Evolutionary conservation across 2,113 vertebrate genomes (phyloP).

Genomic region (Laticauda colubrina): DNA sequence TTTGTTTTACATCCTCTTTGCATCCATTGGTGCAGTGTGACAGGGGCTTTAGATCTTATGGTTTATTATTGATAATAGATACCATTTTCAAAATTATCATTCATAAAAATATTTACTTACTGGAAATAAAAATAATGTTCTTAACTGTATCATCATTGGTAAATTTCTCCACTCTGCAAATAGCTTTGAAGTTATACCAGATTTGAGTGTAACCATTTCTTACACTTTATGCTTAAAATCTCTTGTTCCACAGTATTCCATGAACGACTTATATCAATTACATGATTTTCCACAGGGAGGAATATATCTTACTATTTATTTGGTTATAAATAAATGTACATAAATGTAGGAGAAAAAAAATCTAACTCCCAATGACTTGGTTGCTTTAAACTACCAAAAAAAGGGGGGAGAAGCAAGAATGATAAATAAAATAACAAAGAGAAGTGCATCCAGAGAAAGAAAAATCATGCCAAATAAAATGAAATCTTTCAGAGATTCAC

Average conservation of each 20-base stretch:
- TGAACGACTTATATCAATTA: background rate
- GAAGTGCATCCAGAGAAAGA: background rate
- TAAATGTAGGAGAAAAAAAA: background rate
- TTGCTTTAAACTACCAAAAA: background rate
- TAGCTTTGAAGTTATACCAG: background rate
- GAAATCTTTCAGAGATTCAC: background rate
- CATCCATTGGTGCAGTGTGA: no score
- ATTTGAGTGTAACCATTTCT: background rate
- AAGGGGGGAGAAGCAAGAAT: background rate
- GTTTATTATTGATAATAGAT: background rate
- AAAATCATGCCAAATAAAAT: background rate
- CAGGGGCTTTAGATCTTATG: no score
- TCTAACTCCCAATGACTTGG: background rate
- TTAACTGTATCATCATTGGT: background rate
- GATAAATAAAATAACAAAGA: background rate
- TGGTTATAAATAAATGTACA: no score
- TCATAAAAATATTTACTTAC: background rate
- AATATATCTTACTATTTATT: no score
- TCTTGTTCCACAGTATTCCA: background rate
- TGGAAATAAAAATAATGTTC: background rate
- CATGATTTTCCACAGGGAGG: background rate
- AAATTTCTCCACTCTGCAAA: background rate
- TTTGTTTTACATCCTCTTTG: no score
- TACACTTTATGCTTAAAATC: background rate
- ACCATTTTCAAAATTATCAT: background rate